Evolutionary conservation across 2,113 vertebrate genomes (phyloP).

Genomic region (Osmerus mordax): DNA sequence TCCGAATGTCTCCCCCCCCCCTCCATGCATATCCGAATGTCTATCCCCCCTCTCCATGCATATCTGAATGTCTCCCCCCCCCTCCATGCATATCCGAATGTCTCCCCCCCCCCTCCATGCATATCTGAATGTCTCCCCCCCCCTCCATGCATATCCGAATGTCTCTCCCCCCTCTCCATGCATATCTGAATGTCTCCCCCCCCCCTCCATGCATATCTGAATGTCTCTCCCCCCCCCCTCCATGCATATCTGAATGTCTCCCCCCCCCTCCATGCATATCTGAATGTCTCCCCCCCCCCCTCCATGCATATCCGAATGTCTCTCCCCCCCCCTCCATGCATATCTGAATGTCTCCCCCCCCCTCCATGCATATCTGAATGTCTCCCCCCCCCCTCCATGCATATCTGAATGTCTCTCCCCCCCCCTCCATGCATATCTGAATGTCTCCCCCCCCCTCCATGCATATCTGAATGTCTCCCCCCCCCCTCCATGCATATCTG

Average conservation of each 20-base stretch:
- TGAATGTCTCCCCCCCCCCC: too few species aligned
- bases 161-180: constrained; percentile 16
- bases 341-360: neutral
- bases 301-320: too few species aligned
- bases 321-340: neutral
- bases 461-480: constrained; percentile 24
- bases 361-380: neutral
- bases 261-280: too few species aligned
- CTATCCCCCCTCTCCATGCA: neutral
- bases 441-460: constrained; percentile 7
- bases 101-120: neutral
- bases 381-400: neutral
- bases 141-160: neutral
- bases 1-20: too few species aligned
- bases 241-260: too few species aligned
- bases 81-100: neutral
- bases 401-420: too few species aligned
- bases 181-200: constrained; percentile 20
- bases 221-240: too few species aligned
- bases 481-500: too few species aligned
- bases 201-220: too few species aligned
- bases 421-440: neutral
- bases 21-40: too few species aligned
- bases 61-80: neutral
- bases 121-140: too few species aligned